Evolutionary conservation across 2,888 invertebrate species (phyloP).

Genomic region (Endotricha flammealis): DNA sequence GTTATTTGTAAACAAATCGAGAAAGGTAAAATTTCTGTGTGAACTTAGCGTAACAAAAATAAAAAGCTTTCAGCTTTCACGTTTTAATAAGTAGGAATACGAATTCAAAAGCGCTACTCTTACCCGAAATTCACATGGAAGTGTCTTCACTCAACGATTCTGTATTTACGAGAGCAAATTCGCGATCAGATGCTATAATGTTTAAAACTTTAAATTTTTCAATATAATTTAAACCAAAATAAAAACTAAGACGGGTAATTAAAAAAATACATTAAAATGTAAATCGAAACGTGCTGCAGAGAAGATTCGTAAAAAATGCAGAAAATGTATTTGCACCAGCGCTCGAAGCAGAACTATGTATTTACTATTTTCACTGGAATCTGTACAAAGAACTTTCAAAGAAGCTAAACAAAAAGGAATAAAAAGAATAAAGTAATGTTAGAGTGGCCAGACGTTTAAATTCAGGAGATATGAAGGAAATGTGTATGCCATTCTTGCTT

Average conservation of each 20-base stretch:
- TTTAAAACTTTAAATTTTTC: neutral
- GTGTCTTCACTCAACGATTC: no score
- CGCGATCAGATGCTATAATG: no score
- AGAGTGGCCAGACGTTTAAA: slow-evolving; percentile 60
- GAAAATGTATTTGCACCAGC: slow-evolving; percentile 13
- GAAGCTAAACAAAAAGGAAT: slow-evolving; percentile 31
- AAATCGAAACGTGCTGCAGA: slow-evolving; percentile 1
- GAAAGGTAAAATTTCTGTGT: no score
- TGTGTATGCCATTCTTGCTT: slow-evolving; percentile 71
- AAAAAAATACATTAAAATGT: neutral
- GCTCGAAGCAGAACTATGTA: slow-evolving; percentile 16
- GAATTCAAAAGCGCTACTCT: no score
- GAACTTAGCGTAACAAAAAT: no score
- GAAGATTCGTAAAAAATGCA: slow-evolving; percentile 6
- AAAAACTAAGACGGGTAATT: neutral
- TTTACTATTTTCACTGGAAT: slow-evolving; percentile 15
- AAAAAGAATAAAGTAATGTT: slow-evolving; percentile 53
- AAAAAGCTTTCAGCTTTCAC: no score
- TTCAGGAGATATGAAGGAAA: slow-evolving; percentile 68
- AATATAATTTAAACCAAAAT: neutral
- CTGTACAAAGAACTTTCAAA: slow-evolving; percentile 29
- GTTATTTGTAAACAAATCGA: no score
- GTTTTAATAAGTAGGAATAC: no score
- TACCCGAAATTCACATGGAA: no score
- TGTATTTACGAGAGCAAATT: no score